Evolutionary conservation across 2,888 invertebrate genomes (phyloP).

Genomic region (Phragmatobia fuliginosa): DNA sequence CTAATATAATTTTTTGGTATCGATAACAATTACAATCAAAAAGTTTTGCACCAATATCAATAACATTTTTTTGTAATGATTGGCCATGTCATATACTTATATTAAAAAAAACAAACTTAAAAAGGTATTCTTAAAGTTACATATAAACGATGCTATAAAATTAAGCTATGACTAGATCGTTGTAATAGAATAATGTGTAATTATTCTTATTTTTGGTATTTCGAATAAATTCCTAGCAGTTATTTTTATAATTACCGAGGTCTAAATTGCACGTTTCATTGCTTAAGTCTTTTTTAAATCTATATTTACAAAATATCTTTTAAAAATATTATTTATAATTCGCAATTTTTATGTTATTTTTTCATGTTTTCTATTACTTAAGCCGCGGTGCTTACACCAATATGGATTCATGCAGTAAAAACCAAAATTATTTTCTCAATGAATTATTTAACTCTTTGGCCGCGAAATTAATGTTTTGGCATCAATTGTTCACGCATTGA

Average conservation of each 20-base stretch:
- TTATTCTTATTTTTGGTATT: slow-evolving; percentile 43
- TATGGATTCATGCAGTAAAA: slow-evolving; percentile 64
- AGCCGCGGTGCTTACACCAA: slow-evolving; percentile 63
- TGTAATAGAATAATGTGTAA: slow-evolving; percentile 58
- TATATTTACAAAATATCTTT: slow-evolving; percentile 85
- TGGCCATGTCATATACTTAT: slow-evolving; percentile 1
- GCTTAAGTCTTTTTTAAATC: slow-evolving; percentile 59
- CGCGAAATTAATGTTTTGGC: slow-evolving; percentile 50
- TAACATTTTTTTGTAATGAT: slow-evolving; percentile 1
- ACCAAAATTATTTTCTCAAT: slow-evolving; percentile 21
- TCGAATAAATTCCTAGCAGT: slow-evolving; percentile 72
- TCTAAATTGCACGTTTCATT: slow-evolving; percentile 83
- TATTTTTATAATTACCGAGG: slow-evolving; percentile 70
- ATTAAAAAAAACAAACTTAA: not conserved
- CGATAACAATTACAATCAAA: slow-evolving; percentile 7
- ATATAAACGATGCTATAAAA: slow-evolving; percentile 28
- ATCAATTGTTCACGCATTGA: slow-evolving; percentile 30
- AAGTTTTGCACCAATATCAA: not conserved
- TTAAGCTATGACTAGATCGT: slow-evolving; percentile 67
- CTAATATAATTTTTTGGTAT: not conserved
- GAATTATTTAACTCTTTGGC: slow-evolving; percentile 50
- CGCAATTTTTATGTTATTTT: slow-evolving; percentile 64
- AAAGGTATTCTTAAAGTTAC: slow-evolving; percentile 5
- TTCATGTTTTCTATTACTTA: slow-evolving; percentile 58
- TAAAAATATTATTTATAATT: slow-evolving; percentile 82